Evolutionary conservation across 2,797 vertebrate species (phyloP).

Genomic region (Notolepis coatsorum): DNA sequence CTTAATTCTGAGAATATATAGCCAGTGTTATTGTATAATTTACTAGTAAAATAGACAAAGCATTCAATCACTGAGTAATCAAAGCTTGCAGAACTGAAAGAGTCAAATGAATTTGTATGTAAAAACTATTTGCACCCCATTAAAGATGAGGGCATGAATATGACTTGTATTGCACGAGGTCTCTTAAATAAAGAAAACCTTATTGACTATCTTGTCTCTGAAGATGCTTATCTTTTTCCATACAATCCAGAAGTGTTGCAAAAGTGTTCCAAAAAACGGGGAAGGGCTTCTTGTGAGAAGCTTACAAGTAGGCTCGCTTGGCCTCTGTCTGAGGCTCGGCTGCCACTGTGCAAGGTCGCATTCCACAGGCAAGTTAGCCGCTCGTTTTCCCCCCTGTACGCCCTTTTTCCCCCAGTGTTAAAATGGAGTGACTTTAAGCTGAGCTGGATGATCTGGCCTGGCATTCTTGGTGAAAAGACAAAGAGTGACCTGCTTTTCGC

Average conservation of each 20-base stretch:
- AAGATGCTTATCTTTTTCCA: background rate
- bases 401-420: conserved; percentile 28
- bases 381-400: conserved; percentile 42
- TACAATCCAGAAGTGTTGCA: background rate
- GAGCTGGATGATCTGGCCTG: conserved; percentile 30
- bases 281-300: background rate
- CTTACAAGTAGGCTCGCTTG: background rate
- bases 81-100: conserved; percentile 14
- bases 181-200: conserved; percentile 71
- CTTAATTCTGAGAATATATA: conserved; percentile 44
- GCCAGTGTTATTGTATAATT: conserved; percentile 50
- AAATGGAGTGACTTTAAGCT: conserved; percentile 53
- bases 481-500: conserved; percentile 40
- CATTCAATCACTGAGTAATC: conserved; percentile 47
- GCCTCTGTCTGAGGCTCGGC: conserved; percentile 14
- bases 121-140: conserved; percentile 65
- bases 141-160: conserved; percentile 42
- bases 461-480: conserved; percentile 33
- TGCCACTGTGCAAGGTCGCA: conserved; percentile 59
- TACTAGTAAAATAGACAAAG: conserved; percentile 22
- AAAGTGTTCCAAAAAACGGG: background rate
- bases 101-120: conserved; percentile 47
- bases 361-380: conserved; percentile 61
- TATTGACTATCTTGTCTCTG: conserved; percentile 22
- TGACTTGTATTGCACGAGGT: conserved; percentile 61